Evolutionary conservation across 2,888 invertebrate genomes (phyloP).

Genomic region (Pinctada fucata): DNA sequence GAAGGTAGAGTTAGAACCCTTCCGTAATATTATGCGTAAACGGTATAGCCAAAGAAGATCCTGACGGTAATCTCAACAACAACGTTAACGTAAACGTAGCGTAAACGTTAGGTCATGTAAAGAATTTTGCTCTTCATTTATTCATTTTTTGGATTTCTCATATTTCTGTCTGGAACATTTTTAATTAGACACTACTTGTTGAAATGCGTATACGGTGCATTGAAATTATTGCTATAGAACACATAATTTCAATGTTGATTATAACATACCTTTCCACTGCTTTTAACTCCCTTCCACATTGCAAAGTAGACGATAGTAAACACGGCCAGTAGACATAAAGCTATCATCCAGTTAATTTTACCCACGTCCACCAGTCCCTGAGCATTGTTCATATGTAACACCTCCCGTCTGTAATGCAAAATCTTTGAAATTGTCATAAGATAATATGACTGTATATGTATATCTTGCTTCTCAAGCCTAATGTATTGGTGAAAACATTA

Average conservation of each 20-base stretch:
- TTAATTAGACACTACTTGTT: no score
- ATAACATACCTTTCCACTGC: conserved; percentile 75
- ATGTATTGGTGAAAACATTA: background rate
- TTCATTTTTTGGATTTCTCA: no score
- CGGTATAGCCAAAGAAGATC: no score
- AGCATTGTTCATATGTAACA: conserved; percentile 71
- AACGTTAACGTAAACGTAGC: background rate
- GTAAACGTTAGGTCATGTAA: background rate
- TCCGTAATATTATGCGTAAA: background rate
- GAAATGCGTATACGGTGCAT: no score
- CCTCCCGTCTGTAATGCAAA: conserved; percentile 63
- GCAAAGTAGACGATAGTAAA: conserved; percentile 77
- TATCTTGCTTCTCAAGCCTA: no score
- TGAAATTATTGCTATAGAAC: no score
- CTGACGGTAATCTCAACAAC: background rate
- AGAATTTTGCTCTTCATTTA: background rate
- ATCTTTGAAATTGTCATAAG: background rate
- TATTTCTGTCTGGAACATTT: no score
- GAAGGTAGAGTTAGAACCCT: no score
- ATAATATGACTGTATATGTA: background rate
- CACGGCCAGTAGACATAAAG: conserved; percentile 72
- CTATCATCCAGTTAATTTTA: conserved; percentile 73
- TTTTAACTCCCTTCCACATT: conserved; percentile 77
- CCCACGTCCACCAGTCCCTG: conserved; percentile 71
- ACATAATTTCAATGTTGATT: no score